phyloP scores from a whole-genome alignment of 2,888 invertebrate species.

The Holacanthella duospinosa region DNA sequence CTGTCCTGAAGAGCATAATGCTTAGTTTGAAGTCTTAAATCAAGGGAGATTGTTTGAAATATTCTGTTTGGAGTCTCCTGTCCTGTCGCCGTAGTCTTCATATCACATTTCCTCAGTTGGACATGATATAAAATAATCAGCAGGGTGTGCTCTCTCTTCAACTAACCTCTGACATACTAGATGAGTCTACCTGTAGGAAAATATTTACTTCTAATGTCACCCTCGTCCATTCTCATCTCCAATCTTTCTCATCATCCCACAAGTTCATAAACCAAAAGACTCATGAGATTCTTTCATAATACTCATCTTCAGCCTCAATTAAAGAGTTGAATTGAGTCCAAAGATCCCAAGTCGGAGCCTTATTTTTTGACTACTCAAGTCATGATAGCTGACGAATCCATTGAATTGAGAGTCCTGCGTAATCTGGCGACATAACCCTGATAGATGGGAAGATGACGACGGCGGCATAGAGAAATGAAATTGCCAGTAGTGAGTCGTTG shows the following conservation, averaged over 20 bases:
- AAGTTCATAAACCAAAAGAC: not conserved
- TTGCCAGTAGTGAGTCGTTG: constrained; percentile 35
- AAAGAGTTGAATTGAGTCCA: too few relatives aligned
- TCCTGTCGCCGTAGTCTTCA: not conserved
- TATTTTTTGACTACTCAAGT: not conserved
- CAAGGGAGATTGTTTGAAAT: not conserved
- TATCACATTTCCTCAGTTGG: not conserved
- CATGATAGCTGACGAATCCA: not conserved
- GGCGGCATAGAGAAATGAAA: constrained; percentile 37
- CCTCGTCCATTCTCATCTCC: not conserved
- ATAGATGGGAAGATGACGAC: not conserved
- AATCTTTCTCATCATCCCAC: not conserved
- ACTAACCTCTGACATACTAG: not conserved
- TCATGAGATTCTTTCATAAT: not conserved
- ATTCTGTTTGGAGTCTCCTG: not conserved
- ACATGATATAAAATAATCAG: not conserved
- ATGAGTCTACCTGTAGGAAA: not conserved
- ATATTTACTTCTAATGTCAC: not conserved
- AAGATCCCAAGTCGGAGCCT: not conserved
- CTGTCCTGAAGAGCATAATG: not conserved
- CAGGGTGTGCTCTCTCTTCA: too few relatives aligned
- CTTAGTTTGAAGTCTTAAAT: too few relatives aligned
- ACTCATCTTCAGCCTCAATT: too few relatives aligned
- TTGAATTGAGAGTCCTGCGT: not conserved
- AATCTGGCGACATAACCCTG: not conserved